These are phyloP conservation scores for Cheilosia variabilis DNA, from an alignment of 2,888 invertebrate genomes.

Conservation along the genomic window DNA sequence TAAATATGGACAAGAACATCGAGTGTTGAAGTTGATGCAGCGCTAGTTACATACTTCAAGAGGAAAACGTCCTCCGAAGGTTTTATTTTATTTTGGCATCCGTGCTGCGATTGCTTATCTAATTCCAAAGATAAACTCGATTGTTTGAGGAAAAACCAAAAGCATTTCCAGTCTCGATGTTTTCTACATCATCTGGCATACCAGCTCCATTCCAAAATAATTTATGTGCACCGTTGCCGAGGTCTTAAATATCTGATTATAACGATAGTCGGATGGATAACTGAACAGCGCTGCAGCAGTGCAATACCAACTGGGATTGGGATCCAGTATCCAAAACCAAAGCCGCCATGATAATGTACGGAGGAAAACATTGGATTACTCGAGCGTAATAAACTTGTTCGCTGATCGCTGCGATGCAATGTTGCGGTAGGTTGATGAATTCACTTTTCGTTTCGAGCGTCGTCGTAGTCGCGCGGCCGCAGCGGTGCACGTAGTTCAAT, in stretches of 20 bases:
- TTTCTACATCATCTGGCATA: conserved; percentile 30
- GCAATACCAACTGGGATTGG: conserved; percentile 18
- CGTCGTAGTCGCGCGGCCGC: conserved; percentile 26
- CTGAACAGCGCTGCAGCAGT: conserved; percentile 7
- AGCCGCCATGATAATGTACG: neutral
- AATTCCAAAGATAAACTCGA: neutral
- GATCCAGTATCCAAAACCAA: conserved; percentile 41
- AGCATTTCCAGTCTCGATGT: neutral
- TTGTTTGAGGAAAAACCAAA: conserved; percentile 1
- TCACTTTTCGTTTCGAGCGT: conserved; percentile 67
- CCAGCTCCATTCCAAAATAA: conserved; percentile 33
- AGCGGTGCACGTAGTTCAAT: conserved; percentile 74
- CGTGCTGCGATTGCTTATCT: neutral
- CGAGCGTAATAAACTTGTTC: conserved; percentile 74
- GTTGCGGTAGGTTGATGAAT: conserved; percentile 73
- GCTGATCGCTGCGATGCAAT: conserved; percentile 61
- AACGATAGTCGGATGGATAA: conserved; percentile 36
- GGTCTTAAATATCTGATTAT: conserved; percentile 25
- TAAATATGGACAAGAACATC: too few relatives aligned
- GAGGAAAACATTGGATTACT: conserved; percentile 54
- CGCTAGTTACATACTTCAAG: too few relatives aligned
- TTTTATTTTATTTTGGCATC: too few relatives aligned
- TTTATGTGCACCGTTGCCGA: conserved; percentile 44
- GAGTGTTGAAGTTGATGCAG: too few relatives aligned
- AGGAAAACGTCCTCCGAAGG: too few relatives aligned